Base-by-base conservation (phyloP, 1,140 invertebrate species). In the Elysia chlorotica region DNA sequence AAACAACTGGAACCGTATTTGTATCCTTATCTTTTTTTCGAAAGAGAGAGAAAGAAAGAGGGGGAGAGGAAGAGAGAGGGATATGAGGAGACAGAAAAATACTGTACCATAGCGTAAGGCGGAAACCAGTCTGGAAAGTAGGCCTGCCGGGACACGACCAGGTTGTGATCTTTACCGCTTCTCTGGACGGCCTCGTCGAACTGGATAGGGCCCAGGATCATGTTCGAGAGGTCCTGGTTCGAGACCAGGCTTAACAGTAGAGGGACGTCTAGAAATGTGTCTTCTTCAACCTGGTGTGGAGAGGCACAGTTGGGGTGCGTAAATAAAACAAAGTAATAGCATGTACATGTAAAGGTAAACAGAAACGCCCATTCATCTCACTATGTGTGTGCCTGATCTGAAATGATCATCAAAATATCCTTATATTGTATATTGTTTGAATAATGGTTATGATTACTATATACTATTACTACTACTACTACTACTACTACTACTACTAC, bases 261-360 rank as follows among this genome's bases (percentile, higher is more conserved):
- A 0, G 79, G 79, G 23, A 80, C 57, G 63, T 90, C 87, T 2
- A 90, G 78, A 74, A 89, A 89, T 69, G 88, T 88, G 74, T 90
- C 90, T 63, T 90, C 90, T 74, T 90, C 89, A 5, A n/a, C n/a
- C n/a, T n/a, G n/a, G n/a, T n/a, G n/a, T n/a, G n/a, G n/a, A n/a
- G n/a, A n/a, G n/a, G n/a, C n/a, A n/a, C n/a, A n/a, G n/a, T n/a
- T n/a, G n/a, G n/a, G n/a, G n/a, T n/a, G n/a, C n/a, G n/a, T n/a
- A n/a, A n/a, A n/a, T n/a, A n/a, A n/a, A n/a, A n/a, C n/a, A n/a
- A n/a, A n/a, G n/a, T n/a, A n/a, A n/a, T n/a, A n/a, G n/a, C n/a
- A n/a, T n/a, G n/a, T n/a, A n/a, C n/a, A n/a, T n/a, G n/a, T n/a
- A n/a, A n/a, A n/a, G n/a, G n/a, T n/a, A n/a, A n/a, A n/a, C n/a